phyloP scores from a whole-genome alignment of 2,797 vertebrate genomes.

The Adelosebastes latens region DNA sequence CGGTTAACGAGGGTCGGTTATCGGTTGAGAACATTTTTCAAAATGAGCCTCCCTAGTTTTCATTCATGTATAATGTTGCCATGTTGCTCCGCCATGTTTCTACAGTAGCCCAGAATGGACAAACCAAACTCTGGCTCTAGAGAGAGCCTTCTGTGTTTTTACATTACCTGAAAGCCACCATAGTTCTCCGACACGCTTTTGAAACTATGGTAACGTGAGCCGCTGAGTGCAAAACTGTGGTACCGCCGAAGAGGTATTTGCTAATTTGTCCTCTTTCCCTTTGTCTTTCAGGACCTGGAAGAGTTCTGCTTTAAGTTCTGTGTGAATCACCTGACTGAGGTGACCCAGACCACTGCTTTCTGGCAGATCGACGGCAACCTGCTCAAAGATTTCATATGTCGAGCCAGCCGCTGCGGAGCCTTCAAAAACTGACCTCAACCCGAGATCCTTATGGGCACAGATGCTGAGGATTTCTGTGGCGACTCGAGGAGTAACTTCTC shows the following conservation, averaged over 20 bases:
- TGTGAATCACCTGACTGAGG: constrained; percentile 96
- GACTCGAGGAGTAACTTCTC: neutral
- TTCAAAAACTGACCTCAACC: constrained; percentile 91
- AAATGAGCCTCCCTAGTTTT: too few relatives aligned
- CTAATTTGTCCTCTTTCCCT: neutral
- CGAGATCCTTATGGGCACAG: neutral
- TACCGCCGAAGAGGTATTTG: neutral
- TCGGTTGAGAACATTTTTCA: too few relatives aligned
- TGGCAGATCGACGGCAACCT: constrained; percentile 96
- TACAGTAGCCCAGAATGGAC: too few relatives aligned
- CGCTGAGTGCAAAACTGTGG: too few relatives aligned
- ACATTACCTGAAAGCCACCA: too few relatives aligned
- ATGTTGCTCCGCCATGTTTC: too few relatives aligned
- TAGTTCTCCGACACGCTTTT: too few relatives aligned
- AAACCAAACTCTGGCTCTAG: too few relatives aligned
- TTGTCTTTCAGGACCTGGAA: constrained; percentile 90
- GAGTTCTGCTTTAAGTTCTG: constrained; percentile 99
- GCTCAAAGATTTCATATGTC: constrained; percentile 97
- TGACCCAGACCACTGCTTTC: constrained; percentile 95
- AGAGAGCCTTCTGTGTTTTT: too few relatives aligned
- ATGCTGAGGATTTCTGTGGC: neutral
- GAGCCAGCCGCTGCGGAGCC: constrained; percentile 97
- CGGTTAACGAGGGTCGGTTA: too few relatives aligned
- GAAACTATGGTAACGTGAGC: too few relatives aligned
- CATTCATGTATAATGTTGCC: too few relatives aligned